phyloP scores from a whole-genome alignment of 35 echinoderm and acorn worm genomes.

The Antedon bifida region DNA sequence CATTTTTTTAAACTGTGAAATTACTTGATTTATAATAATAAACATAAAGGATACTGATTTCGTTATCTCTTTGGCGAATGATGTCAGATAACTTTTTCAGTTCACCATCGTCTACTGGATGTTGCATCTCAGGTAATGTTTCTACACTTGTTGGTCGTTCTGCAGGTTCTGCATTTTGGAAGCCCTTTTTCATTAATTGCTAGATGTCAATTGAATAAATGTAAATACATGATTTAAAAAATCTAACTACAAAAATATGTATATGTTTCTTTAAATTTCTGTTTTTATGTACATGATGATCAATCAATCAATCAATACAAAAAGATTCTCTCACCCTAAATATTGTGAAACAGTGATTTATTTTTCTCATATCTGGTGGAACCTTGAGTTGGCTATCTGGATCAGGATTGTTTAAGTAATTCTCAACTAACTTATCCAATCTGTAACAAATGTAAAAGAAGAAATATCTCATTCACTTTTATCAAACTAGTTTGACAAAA shows the following conservation, averaged over 20 bases:
- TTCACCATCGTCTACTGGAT: slow-evolving; percentile 23
- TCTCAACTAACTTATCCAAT: slow-evolving; percentile 45
- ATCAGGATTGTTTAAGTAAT: slow-evolving; percentile 62
- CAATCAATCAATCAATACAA: no score
- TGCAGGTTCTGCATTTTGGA: background rate
- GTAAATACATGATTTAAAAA: no score
- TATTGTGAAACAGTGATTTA: slow-evolving; percentile 81
- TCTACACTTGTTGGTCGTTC: background rate
- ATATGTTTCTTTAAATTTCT: no score
- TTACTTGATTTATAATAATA: no score
- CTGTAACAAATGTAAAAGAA: slow-evolving; percentile 30
- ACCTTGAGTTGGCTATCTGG: slow-evolving; percentile 53
- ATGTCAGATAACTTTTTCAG: slow-evolving; percentile 70
- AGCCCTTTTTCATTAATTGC: background rate
- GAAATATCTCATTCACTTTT: no score
- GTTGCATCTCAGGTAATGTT: background rate
- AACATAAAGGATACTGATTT: slow-evolving; percentile 96
- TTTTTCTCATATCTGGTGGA: slow-evolving; percentile 95
- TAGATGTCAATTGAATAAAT: no score
- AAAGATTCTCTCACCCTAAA: slow-evolving; percentile 48
- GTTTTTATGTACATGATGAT: no score
- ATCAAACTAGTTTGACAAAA: no score
- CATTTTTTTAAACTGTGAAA: no score
- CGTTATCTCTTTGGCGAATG: slow-evolving; percentile 80
- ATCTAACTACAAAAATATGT: no score